Evolutionary conservation across 2,113 vertebrate species (phyloP).

Genomic region (Passer domesticus): DNA sequence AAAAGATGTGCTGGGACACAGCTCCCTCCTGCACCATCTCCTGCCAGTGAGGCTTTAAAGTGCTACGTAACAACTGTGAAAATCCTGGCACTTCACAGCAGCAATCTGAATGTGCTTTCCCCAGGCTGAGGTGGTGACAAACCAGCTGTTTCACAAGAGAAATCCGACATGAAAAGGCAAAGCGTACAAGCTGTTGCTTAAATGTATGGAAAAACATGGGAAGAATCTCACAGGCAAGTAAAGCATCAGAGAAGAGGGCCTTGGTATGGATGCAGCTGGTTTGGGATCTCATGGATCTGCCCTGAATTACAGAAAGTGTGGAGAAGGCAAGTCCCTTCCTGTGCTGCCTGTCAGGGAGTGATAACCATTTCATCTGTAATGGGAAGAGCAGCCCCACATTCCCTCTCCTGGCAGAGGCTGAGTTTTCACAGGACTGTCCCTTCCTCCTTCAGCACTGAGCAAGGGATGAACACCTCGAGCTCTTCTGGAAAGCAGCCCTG

Average conservation of each 20-base stretch:
- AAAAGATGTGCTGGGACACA: neutral
- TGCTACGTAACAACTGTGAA: neutral
- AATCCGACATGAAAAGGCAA: neutral
- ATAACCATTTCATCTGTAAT: neutral
- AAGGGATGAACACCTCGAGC: neutral
- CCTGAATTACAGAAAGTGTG: accelerated
- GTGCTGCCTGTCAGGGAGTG: neutral
- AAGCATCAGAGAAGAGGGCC: neutral
- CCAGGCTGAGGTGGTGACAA: neutral
- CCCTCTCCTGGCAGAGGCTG: neutral
- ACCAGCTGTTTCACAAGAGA: neutral
- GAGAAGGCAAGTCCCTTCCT: neutral
- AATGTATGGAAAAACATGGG: neutral
- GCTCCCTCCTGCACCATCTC: neutral
- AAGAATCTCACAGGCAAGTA: neutral
- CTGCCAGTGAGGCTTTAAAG: neutral
- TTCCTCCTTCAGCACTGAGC: neutral
- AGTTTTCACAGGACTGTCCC: neutral
- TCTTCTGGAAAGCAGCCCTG: neutral
- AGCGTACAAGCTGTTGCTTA: neutral
- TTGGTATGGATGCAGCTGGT: neutral
- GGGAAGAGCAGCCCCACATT: neutral
- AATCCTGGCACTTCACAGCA: neutral
- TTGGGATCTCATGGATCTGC: neutral
- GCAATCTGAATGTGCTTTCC: neutral